Evolutionary conservation across 2,888 invertebrate genomes (phyloP), one percentile per base, ranked within the genome.

Genomic region (Mallateleia sp.): DNA sequence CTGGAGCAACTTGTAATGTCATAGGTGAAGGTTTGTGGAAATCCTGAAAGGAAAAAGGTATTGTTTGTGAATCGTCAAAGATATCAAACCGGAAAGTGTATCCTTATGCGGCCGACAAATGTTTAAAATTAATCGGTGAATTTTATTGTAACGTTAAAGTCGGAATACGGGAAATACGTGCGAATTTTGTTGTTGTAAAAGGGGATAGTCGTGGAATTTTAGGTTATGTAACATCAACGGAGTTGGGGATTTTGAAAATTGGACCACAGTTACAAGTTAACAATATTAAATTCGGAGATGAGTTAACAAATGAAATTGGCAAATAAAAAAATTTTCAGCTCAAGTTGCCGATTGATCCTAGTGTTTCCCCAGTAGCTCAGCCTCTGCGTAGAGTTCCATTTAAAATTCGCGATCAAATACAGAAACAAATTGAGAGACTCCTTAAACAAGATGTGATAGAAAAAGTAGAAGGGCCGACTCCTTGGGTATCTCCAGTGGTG

Each of bases 241-340:
- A 20, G 4, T 50, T 91, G 18, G 84, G 75, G 9, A 74, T 91
- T 45, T 58, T 91, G 9, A 84, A 89, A 81, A 77, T 91, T n/a
- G 90, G 90, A 0, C 7, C 52, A 11, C 74, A 54, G 67, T 88
- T 75, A 47, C 79, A 42, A 66, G 11, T 75, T 6, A 72, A 67
- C n/a, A 38, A 18, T n/a, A 18, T 67, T 4, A 15, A 18, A 18
- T 60, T 2, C 71, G n/a, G n/a, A n/a, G n/a, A n/a, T n/a, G n/a
- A n/a, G n/a, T n/a, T n/a, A n/a, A n/a, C n/a, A n/a, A n/a, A n/a
- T 6, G 64, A 20, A 11, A 75, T 91, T 56, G 88, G 89, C 24
- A 92, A 94, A 89, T 90, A 93, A 45, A 92, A 92, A 77, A 80
- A 91, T 72, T 71, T 93, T 24, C 25, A 87, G 11, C 74, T 93